Conservation (phyloP, 2,797 vertebrate genomes). For the Cyprinodon diabolis region DNA sequence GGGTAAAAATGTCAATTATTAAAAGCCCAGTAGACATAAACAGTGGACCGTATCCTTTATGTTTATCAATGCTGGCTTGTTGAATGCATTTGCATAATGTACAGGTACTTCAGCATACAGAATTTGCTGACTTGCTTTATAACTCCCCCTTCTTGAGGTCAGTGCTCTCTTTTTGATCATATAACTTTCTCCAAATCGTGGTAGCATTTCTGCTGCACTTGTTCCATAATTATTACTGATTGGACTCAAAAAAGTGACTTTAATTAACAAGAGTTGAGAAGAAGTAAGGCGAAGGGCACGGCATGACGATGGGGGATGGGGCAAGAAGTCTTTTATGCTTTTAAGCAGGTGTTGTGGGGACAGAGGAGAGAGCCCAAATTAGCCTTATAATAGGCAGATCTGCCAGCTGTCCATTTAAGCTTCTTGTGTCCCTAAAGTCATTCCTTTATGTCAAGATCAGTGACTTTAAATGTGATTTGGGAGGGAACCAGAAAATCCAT, state of each 20-base stretch:
- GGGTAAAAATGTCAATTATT: not conserved
- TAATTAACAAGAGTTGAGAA: not conserved
- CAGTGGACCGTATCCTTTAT: not conserved
- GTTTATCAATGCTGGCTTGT: not conserved
- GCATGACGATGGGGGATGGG: not conserved
- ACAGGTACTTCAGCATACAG: not conserved
- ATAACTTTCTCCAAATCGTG: not conserved
- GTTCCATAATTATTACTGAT: not conserved
- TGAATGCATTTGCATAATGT: constrained; percentile 3
- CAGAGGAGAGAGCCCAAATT: not conserved
- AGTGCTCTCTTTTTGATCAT: not conserved
- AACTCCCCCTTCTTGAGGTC: not conserved
- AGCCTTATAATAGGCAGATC: not conserved
- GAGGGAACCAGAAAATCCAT: constrained; percentile 9
- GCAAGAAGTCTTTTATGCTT: not conserved
- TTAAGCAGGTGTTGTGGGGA: no score
- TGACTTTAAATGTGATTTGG: constrained; percentile 24
- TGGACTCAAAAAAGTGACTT: not conserved
- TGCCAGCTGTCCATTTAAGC: not conserved
- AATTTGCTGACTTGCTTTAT: not conserved
- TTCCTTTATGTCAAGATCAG: constrained; percentile 12
- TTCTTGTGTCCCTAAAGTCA: constrained; percentile 18
- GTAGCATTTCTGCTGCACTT: not conserved
- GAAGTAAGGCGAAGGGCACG: not conserved
- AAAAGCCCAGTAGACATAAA: not conserved